phyloP scores from a whole-genome alignment of 2,797 vertebrate species.

The Syndactyla subalaris region DNA sequence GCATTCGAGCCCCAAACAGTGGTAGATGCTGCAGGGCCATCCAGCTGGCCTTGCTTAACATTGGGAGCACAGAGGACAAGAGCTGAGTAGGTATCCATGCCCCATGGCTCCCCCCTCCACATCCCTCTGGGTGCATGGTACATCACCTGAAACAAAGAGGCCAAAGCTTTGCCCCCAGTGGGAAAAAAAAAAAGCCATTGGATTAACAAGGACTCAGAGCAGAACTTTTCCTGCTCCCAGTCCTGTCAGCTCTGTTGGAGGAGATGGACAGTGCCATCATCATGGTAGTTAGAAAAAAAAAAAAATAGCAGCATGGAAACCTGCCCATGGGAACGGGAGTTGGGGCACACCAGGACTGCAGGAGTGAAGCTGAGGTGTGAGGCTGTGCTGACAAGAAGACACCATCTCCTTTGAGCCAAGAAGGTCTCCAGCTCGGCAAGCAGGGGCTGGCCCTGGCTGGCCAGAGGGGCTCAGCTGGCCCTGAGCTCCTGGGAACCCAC shows the following conservation, averaged over 20 bases:
- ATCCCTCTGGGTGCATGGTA: neutral
- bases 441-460: neutral
- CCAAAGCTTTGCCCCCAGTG: neutral
- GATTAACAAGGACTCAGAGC: neutral
- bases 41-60: neutral
- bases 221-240: neutral
- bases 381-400: neutral
- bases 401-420: neutral
- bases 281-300: neutral
- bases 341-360: neutral
- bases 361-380: neutral
- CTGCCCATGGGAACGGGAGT: neutral
- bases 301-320: slow-evolving; percentile 39
- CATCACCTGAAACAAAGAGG: neutral
- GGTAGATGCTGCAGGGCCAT: neutral
- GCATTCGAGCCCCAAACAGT: neutral
- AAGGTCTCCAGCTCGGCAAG: neutral
- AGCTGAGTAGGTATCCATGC: neutral
- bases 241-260: neutral
- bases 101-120: neutral
- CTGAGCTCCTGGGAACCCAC: neutral
- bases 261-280: neutral
- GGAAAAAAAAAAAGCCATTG: neutral
- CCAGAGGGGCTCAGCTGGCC: neutral
- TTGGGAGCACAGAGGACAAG: neutral